Conservation (phyloP, 2,113 vertebrate genomes). For the Ctenomys sociabilis region DNA sequence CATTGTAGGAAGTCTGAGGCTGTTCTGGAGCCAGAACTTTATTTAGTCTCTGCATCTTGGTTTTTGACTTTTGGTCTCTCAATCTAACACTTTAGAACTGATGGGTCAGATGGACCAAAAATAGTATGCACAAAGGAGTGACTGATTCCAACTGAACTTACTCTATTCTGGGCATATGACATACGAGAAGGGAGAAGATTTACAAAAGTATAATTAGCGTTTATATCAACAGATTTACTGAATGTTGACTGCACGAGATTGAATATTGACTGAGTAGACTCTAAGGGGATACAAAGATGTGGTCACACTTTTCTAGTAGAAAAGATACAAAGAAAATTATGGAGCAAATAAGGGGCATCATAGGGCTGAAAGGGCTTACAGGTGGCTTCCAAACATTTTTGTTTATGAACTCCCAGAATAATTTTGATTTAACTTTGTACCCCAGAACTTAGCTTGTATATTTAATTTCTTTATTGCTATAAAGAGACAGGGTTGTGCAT, state of each 20-base stretch:
- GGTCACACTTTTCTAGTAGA: background rate
- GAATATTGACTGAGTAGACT: background rate
- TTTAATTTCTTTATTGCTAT: background rate
- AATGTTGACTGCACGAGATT: background rate
- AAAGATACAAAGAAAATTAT: slow-evolving; percentile 1
- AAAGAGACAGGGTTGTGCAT: background rate
- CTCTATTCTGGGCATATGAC: background rate
- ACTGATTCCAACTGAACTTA: background rate
- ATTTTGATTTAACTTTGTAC: background rate
- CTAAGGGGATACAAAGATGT: background rate
- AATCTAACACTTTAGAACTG: background rate
- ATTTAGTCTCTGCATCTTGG: background rate
- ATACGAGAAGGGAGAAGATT: background rate
- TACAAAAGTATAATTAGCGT: background rate
- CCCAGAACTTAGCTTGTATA: background rate
- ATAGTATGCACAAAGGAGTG: background rate
- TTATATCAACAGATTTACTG: background rate
- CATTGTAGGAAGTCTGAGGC: background rate
- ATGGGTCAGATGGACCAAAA: background rate
- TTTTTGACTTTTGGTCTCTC: background rate
- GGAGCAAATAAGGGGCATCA: background rate
- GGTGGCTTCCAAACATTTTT: background rate
- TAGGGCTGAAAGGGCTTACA: background rate
- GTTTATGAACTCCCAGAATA: background rate
- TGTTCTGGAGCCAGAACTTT: background rate